Evolutionary conservation across 2,797 vertebrate species (phyloP).

Genomic region (Parambassis ranga): DNA sequence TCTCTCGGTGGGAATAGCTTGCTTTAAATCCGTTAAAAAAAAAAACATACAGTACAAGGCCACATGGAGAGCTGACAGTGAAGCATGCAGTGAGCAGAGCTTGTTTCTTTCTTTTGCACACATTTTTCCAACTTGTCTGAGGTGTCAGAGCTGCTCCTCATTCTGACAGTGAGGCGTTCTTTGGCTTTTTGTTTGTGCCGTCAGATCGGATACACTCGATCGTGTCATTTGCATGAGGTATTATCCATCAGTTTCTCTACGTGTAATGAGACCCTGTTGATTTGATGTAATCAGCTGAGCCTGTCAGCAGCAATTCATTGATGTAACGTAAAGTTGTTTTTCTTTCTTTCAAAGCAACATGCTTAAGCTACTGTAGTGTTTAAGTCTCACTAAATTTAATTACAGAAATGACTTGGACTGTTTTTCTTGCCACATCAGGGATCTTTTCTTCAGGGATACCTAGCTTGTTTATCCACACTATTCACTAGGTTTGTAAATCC

Average conservation of each 20-base stretch:
- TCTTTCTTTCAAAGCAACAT: too few relatives aligned
- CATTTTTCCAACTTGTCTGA: neutral
- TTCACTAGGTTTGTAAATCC: too few relatives aligned
- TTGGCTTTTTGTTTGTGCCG: conserved; percentile 32
- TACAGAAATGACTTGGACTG: too few relatives aligned
- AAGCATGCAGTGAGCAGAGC: neutral
- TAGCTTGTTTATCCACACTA: too few relatives aligned
- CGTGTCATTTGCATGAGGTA: neutral
- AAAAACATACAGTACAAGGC: neutral
- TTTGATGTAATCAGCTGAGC: too few relatives aligned
- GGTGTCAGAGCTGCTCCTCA: conserved; percentile 5
- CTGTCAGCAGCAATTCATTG: too few relatives aligned
- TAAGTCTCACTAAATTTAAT: too few relatives aligned
- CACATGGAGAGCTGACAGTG: neutral
- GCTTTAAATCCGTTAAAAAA: neutral
- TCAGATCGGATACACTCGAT: conserved; percentile 11
- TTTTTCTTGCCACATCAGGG: too few relatives aligned
- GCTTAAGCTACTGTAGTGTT: too few relatives aligned
- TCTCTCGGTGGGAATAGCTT: neutral
- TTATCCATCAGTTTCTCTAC: neutral
- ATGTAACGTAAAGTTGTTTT: too few relatives aligned
- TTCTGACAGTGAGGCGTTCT: conserved; percentile 6
- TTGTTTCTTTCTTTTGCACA: conserved; percentile 1
- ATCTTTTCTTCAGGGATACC: too few relatives aligned
- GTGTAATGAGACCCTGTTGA: too few relatives aligned